Evolutionary conservation across 2,113 vertebrate species (phyloP).

Genomic region (Tursiops truncatus): DNA sequence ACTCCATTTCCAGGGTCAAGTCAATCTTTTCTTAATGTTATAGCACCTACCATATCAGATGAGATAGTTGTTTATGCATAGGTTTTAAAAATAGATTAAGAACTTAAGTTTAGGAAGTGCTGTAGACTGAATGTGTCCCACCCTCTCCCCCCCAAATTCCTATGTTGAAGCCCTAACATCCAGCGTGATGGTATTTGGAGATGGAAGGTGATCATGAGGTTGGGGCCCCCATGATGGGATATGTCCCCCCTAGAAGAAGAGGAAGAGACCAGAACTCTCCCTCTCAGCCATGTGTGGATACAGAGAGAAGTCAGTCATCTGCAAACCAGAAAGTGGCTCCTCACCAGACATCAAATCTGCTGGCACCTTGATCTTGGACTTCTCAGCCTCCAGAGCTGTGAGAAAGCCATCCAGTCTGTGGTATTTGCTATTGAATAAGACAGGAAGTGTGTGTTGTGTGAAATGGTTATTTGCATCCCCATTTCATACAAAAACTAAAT

Average conservation of each 20-base stretch:
- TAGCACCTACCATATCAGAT: background rate
- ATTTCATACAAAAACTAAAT: background rate
- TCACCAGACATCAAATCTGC: background rate
- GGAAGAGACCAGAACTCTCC: background rate
- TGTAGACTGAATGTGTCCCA: background rate
- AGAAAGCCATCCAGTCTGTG: background rate
- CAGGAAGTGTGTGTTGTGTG: background rate
- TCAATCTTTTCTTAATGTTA: background rate
- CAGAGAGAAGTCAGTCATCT: background rate
- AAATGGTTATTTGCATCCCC: background rate
- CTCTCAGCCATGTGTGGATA: background rate
- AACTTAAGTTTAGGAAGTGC: background rate
- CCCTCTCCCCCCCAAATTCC: rapidly evolving
- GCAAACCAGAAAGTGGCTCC: background rate
- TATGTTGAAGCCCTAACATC: background rate
- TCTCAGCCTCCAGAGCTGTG: background rate
- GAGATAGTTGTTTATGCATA: background rate
- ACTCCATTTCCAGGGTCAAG: background rate
- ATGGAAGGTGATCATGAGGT: background rate
- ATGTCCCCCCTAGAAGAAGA: background rate
- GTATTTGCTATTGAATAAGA: background rate
- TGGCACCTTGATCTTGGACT: background rate
- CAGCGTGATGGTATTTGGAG: background rate
- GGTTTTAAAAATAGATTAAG: background rate
- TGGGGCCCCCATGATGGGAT: background rate